Conservation (phyloP, 2,113 vertebrate genomes). For the Scolopax mira region DNA sequence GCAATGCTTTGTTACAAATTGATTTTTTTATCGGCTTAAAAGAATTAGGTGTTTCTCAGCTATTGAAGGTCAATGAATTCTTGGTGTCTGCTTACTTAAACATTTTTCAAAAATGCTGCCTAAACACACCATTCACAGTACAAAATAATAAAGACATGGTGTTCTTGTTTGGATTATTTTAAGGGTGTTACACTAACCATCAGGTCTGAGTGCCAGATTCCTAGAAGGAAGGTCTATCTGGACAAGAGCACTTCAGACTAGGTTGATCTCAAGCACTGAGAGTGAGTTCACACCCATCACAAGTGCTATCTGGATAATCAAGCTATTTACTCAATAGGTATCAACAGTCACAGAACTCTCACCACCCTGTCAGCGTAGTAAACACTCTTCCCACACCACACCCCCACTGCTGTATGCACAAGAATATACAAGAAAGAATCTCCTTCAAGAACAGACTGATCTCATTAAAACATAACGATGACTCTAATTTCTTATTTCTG, state of each 20-base stretch:
- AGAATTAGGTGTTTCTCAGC: neutral
- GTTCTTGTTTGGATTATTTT: neutral
- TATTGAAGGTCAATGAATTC: neutral
- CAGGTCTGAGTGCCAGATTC: neutral
- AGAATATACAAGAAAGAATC: neutral
- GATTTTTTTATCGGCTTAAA: neutral
- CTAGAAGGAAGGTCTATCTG: neutral
- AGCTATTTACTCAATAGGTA: neutral
- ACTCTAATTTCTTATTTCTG: neutral
- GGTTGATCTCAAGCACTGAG: neutral
- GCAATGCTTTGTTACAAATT: neutral
- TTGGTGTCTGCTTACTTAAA: neutral
- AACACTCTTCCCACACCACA: neutral
- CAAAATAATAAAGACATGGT: neutral
- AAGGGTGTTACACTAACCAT: neutral
- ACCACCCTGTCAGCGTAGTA: neutral
- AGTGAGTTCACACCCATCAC: neutral
- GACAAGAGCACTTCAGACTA: neutral
- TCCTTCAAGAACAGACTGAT: neutral
- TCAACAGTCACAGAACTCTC: neutral
- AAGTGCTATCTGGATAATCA: neutral
- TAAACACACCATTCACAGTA: neutral
- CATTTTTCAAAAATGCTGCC: neutral
- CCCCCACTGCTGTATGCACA: neutral
- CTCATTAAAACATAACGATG: neutral